Conservation (phyloP, 2,888 invertebrate genomes). For the Phengaris arion region DNA sequence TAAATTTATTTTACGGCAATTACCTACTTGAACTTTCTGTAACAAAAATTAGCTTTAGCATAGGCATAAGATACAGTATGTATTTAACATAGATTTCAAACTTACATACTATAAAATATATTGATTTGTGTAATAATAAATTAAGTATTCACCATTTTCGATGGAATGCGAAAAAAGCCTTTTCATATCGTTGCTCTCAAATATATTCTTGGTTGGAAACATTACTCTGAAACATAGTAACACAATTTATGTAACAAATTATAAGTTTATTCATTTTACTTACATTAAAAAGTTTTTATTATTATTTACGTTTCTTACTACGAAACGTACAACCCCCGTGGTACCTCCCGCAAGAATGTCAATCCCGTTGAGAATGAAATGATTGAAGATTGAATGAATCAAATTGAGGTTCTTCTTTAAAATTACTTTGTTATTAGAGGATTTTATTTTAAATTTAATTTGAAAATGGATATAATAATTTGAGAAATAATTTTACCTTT, state of each 20-base stretch:
- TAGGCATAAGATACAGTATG: too few relatives aligned
- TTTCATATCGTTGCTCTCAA: constrained; percentile 57
- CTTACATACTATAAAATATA: too few relatives aligned
- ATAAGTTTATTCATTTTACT: background rate
- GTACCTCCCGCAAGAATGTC: background rate
- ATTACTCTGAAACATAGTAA: constrained; percentile 45
- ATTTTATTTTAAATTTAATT: background rate
- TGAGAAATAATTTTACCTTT: background rate
- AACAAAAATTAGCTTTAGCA: too few relatives aligned
- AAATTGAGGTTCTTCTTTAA: background rate
- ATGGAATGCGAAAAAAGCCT: constrained; percentile 50
- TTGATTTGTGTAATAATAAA: background rate
- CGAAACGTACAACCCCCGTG: background rate
- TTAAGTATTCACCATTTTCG: constrained; percentile 53
- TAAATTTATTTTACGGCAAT: too few relatives aligned
- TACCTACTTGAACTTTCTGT: too few relatives aligned
- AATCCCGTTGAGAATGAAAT: background rate
- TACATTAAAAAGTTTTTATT: background rate
- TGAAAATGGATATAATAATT: background rate
- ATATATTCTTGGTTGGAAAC: constrained; percentile 55
- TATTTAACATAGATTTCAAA: too few relatives aligned
- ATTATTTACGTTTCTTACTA: constrained; percentile 4
- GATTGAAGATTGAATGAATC: background rate
- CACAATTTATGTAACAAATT: constrained; percentile 5
- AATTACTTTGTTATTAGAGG: background rate